phyloP scores from a whole-genome alignment of 2,113 vertebrate species.

The Microcebus tavaratra region DNA sequence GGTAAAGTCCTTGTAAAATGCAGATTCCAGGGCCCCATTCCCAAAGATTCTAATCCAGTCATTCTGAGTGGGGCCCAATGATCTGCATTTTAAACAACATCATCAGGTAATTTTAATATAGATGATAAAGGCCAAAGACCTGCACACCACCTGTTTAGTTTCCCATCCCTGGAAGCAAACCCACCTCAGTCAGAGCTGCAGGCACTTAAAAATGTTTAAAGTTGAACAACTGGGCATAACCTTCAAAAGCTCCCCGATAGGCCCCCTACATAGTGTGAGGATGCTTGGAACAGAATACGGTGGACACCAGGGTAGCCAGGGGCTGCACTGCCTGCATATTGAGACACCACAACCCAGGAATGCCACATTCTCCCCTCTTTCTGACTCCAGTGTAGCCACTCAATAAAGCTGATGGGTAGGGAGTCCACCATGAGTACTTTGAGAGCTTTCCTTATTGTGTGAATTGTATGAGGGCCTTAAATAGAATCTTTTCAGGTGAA shows the following conservation, averaged over 20 bases:
- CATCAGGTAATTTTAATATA: background rate
- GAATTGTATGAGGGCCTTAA: background rate
- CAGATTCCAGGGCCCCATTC: background rate
- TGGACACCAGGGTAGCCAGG: background rate
- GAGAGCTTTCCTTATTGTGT: background rate
- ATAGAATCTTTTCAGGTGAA: background rate
- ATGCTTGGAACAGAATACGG: background rate
- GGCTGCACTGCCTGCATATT: background rate
- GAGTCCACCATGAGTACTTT: background rate
- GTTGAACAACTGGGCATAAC: background rate
- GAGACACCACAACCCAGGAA: background rate
- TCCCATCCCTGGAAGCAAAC: background rate
- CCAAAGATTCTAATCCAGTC: background rate
- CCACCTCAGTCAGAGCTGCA: background rate
- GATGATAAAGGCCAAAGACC: background rate
- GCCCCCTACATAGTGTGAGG: background rate
- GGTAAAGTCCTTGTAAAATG: background rate
- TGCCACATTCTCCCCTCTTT: background rate
- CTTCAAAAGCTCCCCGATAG: background rate
- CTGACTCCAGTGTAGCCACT: background rate
- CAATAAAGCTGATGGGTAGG: background rate
- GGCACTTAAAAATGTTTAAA: background rate
- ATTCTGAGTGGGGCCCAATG: background rate
- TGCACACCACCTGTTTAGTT: background rate
- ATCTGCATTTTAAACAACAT: slow-evolving; percentile 13